Base-by-base conservation (phyloP, 1,140 invertebrate species). In the Harpegnathos saltator region DNA sequence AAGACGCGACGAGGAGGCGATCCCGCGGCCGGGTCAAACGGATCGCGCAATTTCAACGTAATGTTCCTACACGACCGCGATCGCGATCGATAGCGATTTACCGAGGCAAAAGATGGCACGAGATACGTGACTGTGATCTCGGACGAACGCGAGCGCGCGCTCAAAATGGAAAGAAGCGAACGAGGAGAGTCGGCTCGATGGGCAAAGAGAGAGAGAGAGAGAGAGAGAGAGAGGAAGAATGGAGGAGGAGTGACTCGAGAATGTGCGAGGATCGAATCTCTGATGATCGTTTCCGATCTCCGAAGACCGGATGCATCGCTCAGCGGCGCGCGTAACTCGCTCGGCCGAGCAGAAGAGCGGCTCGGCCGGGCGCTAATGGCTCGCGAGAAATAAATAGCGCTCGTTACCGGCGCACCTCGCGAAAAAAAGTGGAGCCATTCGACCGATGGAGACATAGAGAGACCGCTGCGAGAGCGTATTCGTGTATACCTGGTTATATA, bases 41-140 rank as follows among this genome's bases (percentile, higher is more conserved):
- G 80, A 90, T 89, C 89, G 89, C 82, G 88, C 89, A 89, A 90
- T 90, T 89, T 90, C 86, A 88, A 59, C 82, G 82, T 88, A 88
- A 88, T 85, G 82, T 68, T 77, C 65, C 33, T 75, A 87, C 86
- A 87, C 85, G 83, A 87, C 56, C 85, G 33, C 58, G 85, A 87
- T 88, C 82, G 74, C 73, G 85, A 87, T 88, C 85, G 83, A 88
- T 84, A 68, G 44, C 82, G 85, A 88, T 88, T 87, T 88, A 66
- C 82, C 63, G 59, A 77, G 59, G 59, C 24, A 82, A 71, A 82
- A 33, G 75, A 85, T 84, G 82, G 75, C 82, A 85, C 56, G 75
- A 88, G 82, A 82, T 88, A 88, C 86, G 86, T 85, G 86, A 87
- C 86, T 74, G 74, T 85, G 75, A 81, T 85, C 85, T 61, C 59